Percentiles rank a stretch among this genome's conserved stretches.
Evolutionary conservation across 2,888 invertebrate genomes (phyloP).

Genomic region (Eledona agricola): DNA sequence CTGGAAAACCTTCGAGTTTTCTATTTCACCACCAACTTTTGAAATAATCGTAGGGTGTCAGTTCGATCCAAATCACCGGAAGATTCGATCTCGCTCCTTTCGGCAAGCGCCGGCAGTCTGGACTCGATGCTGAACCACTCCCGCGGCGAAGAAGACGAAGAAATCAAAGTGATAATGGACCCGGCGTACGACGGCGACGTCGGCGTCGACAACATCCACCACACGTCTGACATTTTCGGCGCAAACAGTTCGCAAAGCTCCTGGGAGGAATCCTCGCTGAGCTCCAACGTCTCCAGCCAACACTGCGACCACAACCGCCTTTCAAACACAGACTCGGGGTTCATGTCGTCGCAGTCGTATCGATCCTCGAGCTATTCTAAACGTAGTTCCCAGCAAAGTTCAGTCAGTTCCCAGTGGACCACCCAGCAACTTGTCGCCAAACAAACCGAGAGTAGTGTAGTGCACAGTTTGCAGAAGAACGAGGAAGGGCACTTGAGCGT

Average conservation of each 20-base stretch:
- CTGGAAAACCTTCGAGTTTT: no score
- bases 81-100: slow-evolving; percentile 73
- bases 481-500: slow-evolving; percentile 40
- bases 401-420: slow-evolving; percentile 59
- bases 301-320: slow-evolving; percentile 56
- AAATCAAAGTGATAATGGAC: slow-evolving; percentile 72
- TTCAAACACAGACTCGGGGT: slow-evolving; percentile 67
- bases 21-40: no score
- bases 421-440: slow-evolving; percentile 46
- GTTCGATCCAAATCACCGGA: slow-evolving; percentile 79
- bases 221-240: slow-evolving; percentile 49
- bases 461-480: slow-evolving; percentile 45
- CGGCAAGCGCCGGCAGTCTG: slow-evolving; percentile 80
- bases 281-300: slow-evolving; percentile 55
- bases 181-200: slow-evolving; percentile 62
- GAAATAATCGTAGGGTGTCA: slow-evolving; percentile 67
- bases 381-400: slow-evolving; percentile 70
- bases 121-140: slow-evolving; percentile 90
- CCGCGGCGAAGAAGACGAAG: slow-evolving; percentile 82
- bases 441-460: slow-evolving; percentile 50
- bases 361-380: slow-evolving; percentile 71
- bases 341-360: slow-evolving; percentile 69
- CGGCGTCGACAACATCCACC: slow-evolving; percentile 55
- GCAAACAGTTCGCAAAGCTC: slow-evolving; percentile 52
- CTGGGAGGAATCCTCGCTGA: slow-evolving; percentile 59